Base-by-base conservation (phyloP, 2,888 invertebrate species). In the Hirtodrosophila alboralis region DNA sequence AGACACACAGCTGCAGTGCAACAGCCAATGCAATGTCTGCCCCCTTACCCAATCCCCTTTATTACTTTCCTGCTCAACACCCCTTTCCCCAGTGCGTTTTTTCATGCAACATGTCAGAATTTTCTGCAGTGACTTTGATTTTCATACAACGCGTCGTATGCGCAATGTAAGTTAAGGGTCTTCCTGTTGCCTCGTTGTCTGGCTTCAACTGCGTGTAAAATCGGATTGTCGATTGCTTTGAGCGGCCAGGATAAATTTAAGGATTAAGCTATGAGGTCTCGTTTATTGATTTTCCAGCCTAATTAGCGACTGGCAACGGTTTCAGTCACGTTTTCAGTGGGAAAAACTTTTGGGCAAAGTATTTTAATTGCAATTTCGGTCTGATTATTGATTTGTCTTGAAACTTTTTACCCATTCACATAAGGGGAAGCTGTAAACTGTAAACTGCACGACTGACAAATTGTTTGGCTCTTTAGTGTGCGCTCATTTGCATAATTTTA, bases 401-500 rank as follows among this genome's bases (percentile, higher is more conserved):
- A 49, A 74, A 77, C 52, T 77, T 84, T 57, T 38, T 13, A 28
- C 7, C 36, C 8, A 40, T 41, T 40, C 27, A 44, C 43, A 21
- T 53, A 38, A 28, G 28, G 37, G 31, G 12, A 27, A 36, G 37
- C 23, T 7, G 18, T 5, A 18, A 5, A 23, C 6, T 8, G 18
- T 7, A 16, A 33, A 56, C 40, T 18, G 33, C 45, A 62, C 27
- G 30, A 7, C 66, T 85, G 80, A 85, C 86, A 80, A 80, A 83
- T 85, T 72, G 76, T 65, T 67, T 45, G 61, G 12, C 38, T 47
- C 41, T 33, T 26, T 23, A 18, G 31, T 37, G 51, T 52, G 41
- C 26, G 34, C 59, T 65, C 63, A 83, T 80, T 85, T 85, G 67
- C 86, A 84, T 86, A 79, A 72, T 66, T 67, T 63, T 62, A 48